Evolutionary conservation across 2,888 invertebrate species (phyloP).

Genomic region (Autographa pulchrina): DNA sequence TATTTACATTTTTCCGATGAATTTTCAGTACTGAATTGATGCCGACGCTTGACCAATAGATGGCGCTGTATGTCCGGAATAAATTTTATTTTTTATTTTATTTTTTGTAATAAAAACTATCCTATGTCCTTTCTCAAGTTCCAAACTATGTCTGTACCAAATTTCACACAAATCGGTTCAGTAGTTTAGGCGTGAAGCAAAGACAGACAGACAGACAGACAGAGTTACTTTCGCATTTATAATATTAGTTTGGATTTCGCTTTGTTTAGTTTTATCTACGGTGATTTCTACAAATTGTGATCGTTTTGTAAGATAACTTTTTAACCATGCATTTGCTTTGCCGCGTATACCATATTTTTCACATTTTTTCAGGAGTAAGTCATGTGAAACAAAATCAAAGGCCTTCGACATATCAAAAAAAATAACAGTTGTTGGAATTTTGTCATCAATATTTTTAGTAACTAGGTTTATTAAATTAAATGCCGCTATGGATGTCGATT

Average conservation of each 20-base stretch:
- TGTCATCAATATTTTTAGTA: slow-evolving; percentile 10
- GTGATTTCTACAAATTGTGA: not conserved
- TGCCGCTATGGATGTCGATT: slow-evolving; percentile 3
- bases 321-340: not conserved
- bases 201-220: no score
- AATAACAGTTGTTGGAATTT: slow-evolving; percentile 12
- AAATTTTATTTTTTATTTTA: no score
- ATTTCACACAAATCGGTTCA: no score
- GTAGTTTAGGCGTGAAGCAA: no score
- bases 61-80: no score
- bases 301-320: not conserved
- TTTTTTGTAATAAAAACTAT: no score
- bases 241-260: not conserved
- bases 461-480: not conserved
- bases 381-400: slow-evolving; percentile 24
- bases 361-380: slow-evolving; percentile 6
- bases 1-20: no score
- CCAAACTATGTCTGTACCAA: no score
- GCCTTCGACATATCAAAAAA: slow-evolving; percentile 30
- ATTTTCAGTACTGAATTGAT: no score
- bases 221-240: no score
- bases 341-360: slow-evolving; percentile 10
- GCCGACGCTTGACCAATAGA: no score
- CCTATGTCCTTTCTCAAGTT: no score
- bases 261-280: not conserved